Evolutionary conservation across 2,113 vertebrate species (phyloP).

Genomic region (Engraulis encrasicolus): DNA sequence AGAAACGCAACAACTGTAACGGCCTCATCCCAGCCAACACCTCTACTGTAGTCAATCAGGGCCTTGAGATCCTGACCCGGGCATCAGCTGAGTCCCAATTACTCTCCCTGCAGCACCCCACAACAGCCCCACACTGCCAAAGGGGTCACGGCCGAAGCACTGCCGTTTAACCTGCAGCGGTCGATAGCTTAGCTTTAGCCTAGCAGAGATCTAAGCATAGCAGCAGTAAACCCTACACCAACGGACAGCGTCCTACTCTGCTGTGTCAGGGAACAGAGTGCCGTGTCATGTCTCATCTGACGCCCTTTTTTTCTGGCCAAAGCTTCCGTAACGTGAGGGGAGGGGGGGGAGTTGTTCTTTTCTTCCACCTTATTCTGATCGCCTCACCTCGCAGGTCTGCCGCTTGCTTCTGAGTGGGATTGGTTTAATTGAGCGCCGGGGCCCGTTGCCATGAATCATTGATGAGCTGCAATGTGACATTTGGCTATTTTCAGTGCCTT

Average conservation of each 20-base stretch:
- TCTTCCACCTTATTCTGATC: not conserved
- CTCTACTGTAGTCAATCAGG: conserved; percentile 31
- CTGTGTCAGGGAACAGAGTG: not conserved
- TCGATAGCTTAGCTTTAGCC: conserved; percentile 6
- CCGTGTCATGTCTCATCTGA: no score
- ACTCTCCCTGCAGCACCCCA: not conserved
- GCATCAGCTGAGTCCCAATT: conserved; percentile 12
- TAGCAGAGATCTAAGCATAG: not conserved
- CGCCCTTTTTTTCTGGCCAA: not conserved
- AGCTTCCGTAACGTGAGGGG: not conserved
- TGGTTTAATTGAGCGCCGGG: not conserved
- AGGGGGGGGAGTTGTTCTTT: not conserved
- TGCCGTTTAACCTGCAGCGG: not conserved
- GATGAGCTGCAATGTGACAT: conserved; percentile 15
- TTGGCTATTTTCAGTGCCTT: conserved; percentile 7
- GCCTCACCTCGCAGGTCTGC: not conserved
- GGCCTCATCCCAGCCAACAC: conserved; percentile 4
- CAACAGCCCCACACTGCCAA: conserved; percentile 19
- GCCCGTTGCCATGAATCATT: conserved; percentile 15
- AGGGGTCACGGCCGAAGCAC: conserved; percentile 5
- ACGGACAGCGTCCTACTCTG: not conserved
- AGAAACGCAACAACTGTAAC: no score
- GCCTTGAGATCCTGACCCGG: conserved; percentile 3
- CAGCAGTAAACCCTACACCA: not conserved
- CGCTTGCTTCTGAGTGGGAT: not conserved